Percentiles rank a stretch among this genome's conserved stretches.
Conservation (phyloP, 2,113 vertebrate species). For the Trinectes maculatus region DNA sequence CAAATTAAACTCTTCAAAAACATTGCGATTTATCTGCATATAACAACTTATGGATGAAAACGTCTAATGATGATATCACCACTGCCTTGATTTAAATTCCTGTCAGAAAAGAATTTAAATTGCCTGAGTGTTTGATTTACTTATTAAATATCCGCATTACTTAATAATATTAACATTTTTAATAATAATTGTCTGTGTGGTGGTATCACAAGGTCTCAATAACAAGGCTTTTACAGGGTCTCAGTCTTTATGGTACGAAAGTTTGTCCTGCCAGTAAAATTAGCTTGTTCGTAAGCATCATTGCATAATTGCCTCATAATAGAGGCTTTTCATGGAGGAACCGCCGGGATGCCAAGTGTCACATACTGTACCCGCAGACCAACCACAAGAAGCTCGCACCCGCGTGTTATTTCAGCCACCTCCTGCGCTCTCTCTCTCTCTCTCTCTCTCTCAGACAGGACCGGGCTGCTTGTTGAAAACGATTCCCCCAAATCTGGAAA, state of each 20-base stretch:
- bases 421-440: conserved; percentile 40
- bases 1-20: conserved; percentile 61
- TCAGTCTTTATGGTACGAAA: conserved; percentile 40
- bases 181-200: conserved; percentile 49
- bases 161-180: no score
- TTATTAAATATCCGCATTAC: no score
- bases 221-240: conserved; percentile 29
- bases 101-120: neutral
- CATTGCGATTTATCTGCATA: neutral
- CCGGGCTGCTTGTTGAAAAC: conserved; percentile 42
- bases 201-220: conserved; percentile 53
- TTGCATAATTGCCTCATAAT: conserved; percentile 61
- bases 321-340: conserved; percentile 56
- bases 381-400: conserved; percentile 70
- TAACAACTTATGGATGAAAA: neutral
- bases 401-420: conserved; percentile 61
- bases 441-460: conserved; percentile 34
- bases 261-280: conserved; percentile 47
- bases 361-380: conserved; percentile 62
- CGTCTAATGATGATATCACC: neutral
- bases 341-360: conserved; percentile 64
- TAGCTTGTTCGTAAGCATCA: conserved; percentile 64
- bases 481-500: conserved; percentile 46
- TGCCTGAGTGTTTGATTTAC: neutral
- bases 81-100: no score